Evolutionary conservation across 23 tunicate genomes (phyloP), one percentile per base, ranked within the genome.

Genomic region (Halocynthia aurantium): DNA sequence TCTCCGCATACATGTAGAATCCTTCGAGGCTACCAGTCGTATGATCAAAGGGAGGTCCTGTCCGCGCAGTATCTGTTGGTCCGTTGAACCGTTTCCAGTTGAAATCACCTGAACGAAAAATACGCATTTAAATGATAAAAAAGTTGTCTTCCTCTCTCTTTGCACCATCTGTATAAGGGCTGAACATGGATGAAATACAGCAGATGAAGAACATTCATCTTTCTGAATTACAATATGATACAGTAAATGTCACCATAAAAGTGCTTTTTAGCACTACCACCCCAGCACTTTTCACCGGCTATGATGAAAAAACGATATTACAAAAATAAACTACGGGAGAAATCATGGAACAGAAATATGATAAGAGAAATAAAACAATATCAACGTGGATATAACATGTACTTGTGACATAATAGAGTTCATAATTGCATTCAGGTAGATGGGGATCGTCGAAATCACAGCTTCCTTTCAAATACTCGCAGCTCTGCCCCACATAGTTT

Each of bases 31-130:
- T 67, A 7, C 86, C 80, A 0, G 66, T 75, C 15, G 89, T 89
- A 78, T 89, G 88, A 68, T 89, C 96, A 8, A 53, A 60, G 52
- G n/a, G 67, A 56, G 96, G 96, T 7, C 96, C 96, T 0, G 96
- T 89, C 20, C 60, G 40, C 54, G 79, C 77, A 2, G 88, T 62
- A 7, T 88, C 88, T 6, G 96, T 89, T 40, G 15, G 21, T 51
- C 85, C 96, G 18, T 74, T 57, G 58, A 52, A 69, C 0, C 58
- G 44, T 6, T 9, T 70, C 96, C 96, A 89, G 22, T 21, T 7
- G 55, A 82, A 82, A 64, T 77, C 84, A 40, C 75, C 94, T 87
- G 70, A 49, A 76, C 17, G 22, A n/a, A 9, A n/a, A 31, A 31
- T 31, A 31, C 4, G 44, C 44, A 31, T 31, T 31, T 31, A 31